Base-by-base conservation (phyloP, 2,113 vertebrate species). In the Oriolus oriolus region DNA sequence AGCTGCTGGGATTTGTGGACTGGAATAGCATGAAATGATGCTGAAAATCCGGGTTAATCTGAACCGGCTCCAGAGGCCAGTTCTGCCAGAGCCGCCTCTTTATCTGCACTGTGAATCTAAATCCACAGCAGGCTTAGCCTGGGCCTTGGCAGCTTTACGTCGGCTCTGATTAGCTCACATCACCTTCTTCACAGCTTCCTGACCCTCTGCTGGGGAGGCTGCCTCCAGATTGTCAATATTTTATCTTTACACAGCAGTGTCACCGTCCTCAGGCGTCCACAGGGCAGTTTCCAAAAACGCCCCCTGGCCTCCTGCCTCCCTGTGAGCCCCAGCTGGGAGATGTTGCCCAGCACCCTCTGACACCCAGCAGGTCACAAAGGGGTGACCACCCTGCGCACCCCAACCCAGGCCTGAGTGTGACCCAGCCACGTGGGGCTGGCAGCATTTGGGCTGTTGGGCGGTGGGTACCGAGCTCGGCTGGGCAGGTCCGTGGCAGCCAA, bases 21-120 rank as follows among this genome's bases (percentile, higher is more conserved):
- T 84, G 93, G 87, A 96, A 96, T 91, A 96, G 87, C 88, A 85
- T 53, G 93, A 96, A 94, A 84, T 65, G 70, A 91, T 95, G 87
- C 59, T 94, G 92, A 73, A 95, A 96, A 97, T 96, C 90, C 60
- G 0, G 87, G 95, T 95, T 97, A 96, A 97, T 87, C 94, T 70
- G 82, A 90, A 85, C 23, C 1, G 0, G 89, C 84, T 96, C 79
- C 87, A 88, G 87, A 80, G 91, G 82, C 78, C 95, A 85, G 57
- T 63, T 59, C 73, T 75, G 56, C 0, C 3, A 89, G 82, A 95
- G 75, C 81, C 3, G 42, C 78, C 47, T 93, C 85, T 89, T 96
- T 93, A 95, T 95, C 95, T 93, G 70, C 91, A 87, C 82, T 44
- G 75, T 66, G 95, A 65, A 93, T 89, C 93, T 91, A 96, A 96